phyloP scores from a whole-genome alignment of 2,113 vertebrate species.

The Misgurnus anguillicaudatus region DNA sequence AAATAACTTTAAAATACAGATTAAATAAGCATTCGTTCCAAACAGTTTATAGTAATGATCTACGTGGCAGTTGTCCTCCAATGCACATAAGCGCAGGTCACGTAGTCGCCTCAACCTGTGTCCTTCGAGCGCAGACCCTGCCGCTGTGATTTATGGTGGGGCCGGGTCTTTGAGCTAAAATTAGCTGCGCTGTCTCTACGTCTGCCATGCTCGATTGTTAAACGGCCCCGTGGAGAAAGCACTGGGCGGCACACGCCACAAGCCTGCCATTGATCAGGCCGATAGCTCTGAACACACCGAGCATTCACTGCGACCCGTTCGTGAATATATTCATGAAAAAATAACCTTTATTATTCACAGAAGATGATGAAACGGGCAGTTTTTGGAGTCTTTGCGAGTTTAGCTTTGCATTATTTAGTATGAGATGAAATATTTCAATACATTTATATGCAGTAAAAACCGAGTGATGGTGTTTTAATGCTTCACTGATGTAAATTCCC shows the following conservation, averaged over 20 bases:
- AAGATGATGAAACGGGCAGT: not conserved
- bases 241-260: slow-evolving; percentile 10
- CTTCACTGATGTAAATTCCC: not conserved
- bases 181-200: slow-evolving; percentile 39
- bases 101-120: slow-evolving; percentile 17
- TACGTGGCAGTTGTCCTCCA: not conserved
- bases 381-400: not conserved
- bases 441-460: not conserved
- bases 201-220: slow-evolving; percentile 22
- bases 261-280: slow-evolving; percentile 23
- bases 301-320: not conserved
- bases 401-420: not conserved
- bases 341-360: not conserved
- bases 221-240: slow-evolving; percentile 1
- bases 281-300: slow-evolving; percentile 4
- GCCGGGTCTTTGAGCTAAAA: slow-evolving; percentile 46
- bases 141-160: slow-evolving; percentile 41
- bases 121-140: slow-evolving; percentile 36
- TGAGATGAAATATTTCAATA: not conserved
- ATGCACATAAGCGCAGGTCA: not conserved
- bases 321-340: slow-evolving; percentile 24
- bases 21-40: too few relatives aligned
- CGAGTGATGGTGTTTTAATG: not conserved
- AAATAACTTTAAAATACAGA: too few relatives aligned
- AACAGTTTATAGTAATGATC: too few relatives aligned